phyloP scores from a whole-genome alignment of 2,113 vertebrate genomes.

The Lepus timidus region DNA sequence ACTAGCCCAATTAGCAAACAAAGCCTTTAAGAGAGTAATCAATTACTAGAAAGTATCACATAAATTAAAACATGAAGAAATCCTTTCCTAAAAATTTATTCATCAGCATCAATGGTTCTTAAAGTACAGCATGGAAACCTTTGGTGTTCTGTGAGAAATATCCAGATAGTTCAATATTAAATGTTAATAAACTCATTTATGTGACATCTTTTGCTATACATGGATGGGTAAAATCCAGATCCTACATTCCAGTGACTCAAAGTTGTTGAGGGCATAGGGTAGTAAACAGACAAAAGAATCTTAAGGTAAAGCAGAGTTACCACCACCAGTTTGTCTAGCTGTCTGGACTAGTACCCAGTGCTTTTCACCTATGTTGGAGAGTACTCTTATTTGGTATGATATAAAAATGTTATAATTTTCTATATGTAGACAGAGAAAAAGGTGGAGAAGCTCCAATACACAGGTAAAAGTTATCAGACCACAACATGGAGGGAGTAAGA shows the following conservation, averaged over 20 bases:
- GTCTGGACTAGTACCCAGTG: neutral
- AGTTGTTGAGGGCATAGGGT: neutral
- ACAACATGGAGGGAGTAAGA: neutral
- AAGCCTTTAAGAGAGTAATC: slow-evolving; percentile 8
- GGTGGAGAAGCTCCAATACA: neutral
- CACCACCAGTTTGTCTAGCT: neutral
- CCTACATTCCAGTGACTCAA: neutral
- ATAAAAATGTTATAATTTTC: neutral
- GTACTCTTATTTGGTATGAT: neutral
- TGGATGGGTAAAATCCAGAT: neutral
- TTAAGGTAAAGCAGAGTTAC: neutral
- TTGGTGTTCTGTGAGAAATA: neutral
- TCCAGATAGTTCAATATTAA: neutral
- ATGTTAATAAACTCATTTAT: neutral
- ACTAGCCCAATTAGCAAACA: neutral
- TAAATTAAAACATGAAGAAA: neutral
- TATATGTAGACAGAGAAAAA: neutral
- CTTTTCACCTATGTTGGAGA: neutral
- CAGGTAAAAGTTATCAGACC: neutral
- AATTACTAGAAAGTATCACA: slow-evolving; percentile 8
- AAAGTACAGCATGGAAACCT: neutral
- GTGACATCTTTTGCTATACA: neutral
- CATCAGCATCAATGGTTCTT: neutral
- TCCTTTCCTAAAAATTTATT: neutral
- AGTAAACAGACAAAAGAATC: neutral